Percentiles rank a stretch among this genome's conserved stretches.
Conservation (phyloP, 53 echinoderm and acorn worm species). For the Echinarachnius parma region DNA sequence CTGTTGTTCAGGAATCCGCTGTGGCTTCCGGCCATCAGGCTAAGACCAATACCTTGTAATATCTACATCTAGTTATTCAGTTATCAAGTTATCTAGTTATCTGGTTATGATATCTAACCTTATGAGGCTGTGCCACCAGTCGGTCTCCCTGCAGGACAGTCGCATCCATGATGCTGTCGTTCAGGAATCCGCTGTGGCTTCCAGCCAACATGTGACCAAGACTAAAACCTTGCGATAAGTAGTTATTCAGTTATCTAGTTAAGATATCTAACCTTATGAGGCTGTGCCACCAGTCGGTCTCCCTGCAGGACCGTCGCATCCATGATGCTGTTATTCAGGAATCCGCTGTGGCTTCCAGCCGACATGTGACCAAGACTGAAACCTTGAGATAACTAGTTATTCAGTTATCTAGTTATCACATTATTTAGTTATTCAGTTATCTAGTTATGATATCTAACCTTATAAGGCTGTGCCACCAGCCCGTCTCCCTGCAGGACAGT, state of each 20-base stretch:
- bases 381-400: too few species aligned
- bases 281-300: constrained; percentile 79
- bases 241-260: too few species aligned
- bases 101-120: constrained; percentile 52
- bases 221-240: too few species aligned
- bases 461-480: constrained; percentile 84
- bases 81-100: background rate
- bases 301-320: constrained; percentile 78
- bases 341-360: constrained; percentile 56
- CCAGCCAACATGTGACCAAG: constrained; percentile 57
- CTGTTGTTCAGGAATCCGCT: constrained; percentile 76
- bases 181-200: constrained; percentile 63
- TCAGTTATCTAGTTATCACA: too few species aligned
- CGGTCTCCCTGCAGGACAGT: constrained; percentile 72
- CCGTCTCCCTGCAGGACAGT: constrained; percentile 72
- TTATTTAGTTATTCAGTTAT: background rate
- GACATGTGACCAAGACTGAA: constrained; percentile 65
- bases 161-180: constrained; percentile 86
- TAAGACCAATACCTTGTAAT: too few species aligned
- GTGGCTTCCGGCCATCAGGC: constrained; percentile 54
- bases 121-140: constrained; percentile 85
- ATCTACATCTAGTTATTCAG: background rate
- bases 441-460: constrained; percentile 41
- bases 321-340: constrained; percentile 80
- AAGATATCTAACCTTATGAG: constrained; percentile 65